phyloP scores from a whole-genome alignment of 1,140 invertebrate genomes.

The Probaryconus sp. region DNA sequence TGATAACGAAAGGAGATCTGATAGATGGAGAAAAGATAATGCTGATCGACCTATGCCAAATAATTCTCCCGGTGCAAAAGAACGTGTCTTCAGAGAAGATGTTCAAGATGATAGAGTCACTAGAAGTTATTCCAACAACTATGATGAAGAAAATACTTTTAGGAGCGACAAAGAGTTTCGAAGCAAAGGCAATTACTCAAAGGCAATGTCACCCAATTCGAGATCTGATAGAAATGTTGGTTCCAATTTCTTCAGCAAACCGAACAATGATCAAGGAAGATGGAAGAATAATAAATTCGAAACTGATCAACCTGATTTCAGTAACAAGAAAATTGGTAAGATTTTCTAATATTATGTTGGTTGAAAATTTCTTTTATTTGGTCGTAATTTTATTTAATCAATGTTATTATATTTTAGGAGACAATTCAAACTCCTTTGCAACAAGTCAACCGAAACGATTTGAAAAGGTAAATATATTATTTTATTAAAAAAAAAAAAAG shows the following conservation, averaged over 20 bases:
- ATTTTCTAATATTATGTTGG: too few species aligned
- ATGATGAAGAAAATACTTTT: constrained; percentile 55
- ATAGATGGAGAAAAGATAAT: constrained; percentile 61
- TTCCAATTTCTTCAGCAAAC: constrained; percentile 3
- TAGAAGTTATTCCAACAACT: constrained; percentile 23
- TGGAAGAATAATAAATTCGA: constrained; percentile 68
- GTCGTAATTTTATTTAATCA: too few species aligned
- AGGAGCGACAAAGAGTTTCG: constrained; percentile 51
- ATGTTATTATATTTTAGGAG: too few species aligned
- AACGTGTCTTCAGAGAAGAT: not conserved
- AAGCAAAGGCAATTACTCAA: constrained; percentile 8
- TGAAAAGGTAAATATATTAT: too few species aligned
- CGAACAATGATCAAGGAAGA: too few species aligned
- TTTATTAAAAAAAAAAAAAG: too few species aligned
- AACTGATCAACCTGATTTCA: constrained; percentile 23
- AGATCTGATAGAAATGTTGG: constrained; percentile 35
- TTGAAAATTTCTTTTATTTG: too few species aligned
- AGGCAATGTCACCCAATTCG: not conserved
- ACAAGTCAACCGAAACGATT: too few species aligned
- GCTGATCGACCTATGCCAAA: constrained; percentile 32
- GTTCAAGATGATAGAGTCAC: constrained; percentile 58
- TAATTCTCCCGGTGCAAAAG: constrained; percentile 2
- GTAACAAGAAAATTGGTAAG: constrained; percentile 6
- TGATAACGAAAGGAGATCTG: constrained; percentile 65
- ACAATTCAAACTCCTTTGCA: too few species aligned